Percentiles rank a stretch among this genome's conserved stretches.
These are phyloP conservation scores for Pholis gunnellus DNA, from an alignment of 2,113 vertebrate genomes.

Conservation along the genomic window DNA sequence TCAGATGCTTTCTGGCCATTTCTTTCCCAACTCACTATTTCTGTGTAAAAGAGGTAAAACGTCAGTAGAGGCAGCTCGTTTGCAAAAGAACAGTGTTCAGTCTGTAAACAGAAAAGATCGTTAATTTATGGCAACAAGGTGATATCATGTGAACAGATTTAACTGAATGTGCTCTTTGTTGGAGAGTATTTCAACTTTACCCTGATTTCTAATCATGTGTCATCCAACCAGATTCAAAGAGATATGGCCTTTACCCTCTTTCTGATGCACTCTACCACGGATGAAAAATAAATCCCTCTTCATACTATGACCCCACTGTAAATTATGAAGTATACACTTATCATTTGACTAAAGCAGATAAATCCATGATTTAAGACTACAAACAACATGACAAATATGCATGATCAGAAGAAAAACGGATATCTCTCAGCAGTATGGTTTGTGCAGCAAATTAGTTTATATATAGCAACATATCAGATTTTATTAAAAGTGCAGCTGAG, in stretches of 20 bases:
- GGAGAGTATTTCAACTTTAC: not conserved
- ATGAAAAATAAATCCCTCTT: constrained; percentile 24
- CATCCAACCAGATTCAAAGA: not conserved
- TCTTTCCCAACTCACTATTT: not conserved
- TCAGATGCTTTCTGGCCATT: not conserved
- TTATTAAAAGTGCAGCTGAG: constrained; percentile 51
- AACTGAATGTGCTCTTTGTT: constrained; percentile 29
- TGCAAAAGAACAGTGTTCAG: not conserved
- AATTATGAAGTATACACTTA: constrained; percentile 3
- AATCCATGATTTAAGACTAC: constrained; percentile 12
- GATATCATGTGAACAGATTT: constrained; percentile 23
- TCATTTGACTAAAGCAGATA: constrained; percentile 13
- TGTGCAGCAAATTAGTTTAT: constrained; percentile 36
- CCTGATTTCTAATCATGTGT: constrained; percentile 11
- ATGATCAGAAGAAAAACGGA: not conserved
- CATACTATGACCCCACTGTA: not conserved
- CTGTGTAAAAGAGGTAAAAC: constrained; percentile 3
- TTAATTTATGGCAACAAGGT: constrained; percentile 11
- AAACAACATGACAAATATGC: constrained; percentile 4
- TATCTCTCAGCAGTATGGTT: not conserved
- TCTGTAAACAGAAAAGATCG: not conserved
- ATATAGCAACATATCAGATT: constrained; percentile 52
- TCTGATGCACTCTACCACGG: constrained; percentile 3
- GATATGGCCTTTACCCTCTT: not conserved
- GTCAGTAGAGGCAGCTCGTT: not conserved